phyloP scores from a whole-genome alignment of 2,797 vertebrate genomes.

The Amniataba percoides region DNA sequence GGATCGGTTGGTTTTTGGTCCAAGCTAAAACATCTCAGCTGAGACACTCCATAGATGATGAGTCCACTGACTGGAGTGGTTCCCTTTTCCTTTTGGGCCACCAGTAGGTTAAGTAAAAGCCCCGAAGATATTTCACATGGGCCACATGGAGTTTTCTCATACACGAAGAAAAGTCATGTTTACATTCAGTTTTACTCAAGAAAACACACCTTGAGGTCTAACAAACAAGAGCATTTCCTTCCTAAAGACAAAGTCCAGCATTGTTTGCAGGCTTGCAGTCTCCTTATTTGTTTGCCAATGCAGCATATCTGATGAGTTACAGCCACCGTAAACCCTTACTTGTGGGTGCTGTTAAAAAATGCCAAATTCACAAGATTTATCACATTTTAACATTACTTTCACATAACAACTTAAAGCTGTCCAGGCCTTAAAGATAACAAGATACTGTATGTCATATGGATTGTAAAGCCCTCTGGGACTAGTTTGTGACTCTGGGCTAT shows the following conservation, averaged over 20 bases:
- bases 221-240: no score
- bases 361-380: background rate
- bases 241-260: no score
- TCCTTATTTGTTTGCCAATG: background rate
- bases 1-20: background rate
- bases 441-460: background rate
- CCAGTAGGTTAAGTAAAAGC: no score
- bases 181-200: background rate
- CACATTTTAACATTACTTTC: background rate
- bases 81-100: background rate
- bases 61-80: background rate
- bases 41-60: background rate
- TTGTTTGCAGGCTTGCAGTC: background rate
- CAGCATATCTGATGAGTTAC: background rate
- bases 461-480: background rate
- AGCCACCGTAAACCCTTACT: background rate
- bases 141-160: background rate
- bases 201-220: no score
- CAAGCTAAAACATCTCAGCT: background rate
- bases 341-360: background rate
- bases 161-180: background rate
- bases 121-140: background rate
- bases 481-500: constrained; percentile 7
- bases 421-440: background rate
- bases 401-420: background rate